A percentile compares a stretch with the other conserved stretches of the same genome.
These are phyloP conservation scores for Thaumatotibia leucotreta DNA, from an alignment of 1,140 invertebrate species.

Conservation along the genomic window DNA sequence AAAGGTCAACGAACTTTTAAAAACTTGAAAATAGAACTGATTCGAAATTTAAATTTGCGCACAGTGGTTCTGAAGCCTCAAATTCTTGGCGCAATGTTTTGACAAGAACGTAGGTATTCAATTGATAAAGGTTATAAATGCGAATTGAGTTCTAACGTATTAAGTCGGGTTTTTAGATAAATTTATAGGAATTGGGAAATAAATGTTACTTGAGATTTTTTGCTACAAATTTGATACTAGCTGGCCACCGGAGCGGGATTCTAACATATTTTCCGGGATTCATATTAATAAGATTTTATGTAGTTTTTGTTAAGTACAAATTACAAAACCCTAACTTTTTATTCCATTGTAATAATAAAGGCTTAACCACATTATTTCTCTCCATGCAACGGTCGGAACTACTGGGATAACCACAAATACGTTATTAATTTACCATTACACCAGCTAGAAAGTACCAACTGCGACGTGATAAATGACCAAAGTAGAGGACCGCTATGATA, in stretches of 20 bases:
- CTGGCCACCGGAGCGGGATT: neutral
- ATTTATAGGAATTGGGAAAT: neutral
- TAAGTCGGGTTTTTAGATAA: neutral
- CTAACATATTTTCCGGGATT: neutral
- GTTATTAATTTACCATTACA: conserved; percentile 37
- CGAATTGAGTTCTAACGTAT: neutral
- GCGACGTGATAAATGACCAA: conserved; percentile 38
- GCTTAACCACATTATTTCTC: neutral
- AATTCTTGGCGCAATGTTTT: neutral
- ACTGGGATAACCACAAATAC: neutral
- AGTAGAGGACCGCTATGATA: conserved; percentile 36
- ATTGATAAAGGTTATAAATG: neutral
- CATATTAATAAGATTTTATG: no score
- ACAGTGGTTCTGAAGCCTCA: neutral
- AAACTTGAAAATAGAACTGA: neutral
- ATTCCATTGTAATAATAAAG: neutral
- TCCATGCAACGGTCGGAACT: neutral
- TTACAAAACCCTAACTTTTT: no score
- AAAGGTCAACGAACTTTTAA: conserved; percentile 45
- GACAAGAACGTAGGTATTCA: neutral
- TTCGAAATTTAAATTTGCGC: neutral
- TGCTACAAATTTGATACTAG: neutral
- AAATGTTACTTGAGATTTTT: neutral
- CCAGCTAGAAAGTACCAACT: conserved; percentile 26
- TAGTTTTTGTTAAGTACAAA: no score